Base-by-base conservation (phyloP, 2,888 invertebrate species). In the Sipunculus nudus region DNA sequence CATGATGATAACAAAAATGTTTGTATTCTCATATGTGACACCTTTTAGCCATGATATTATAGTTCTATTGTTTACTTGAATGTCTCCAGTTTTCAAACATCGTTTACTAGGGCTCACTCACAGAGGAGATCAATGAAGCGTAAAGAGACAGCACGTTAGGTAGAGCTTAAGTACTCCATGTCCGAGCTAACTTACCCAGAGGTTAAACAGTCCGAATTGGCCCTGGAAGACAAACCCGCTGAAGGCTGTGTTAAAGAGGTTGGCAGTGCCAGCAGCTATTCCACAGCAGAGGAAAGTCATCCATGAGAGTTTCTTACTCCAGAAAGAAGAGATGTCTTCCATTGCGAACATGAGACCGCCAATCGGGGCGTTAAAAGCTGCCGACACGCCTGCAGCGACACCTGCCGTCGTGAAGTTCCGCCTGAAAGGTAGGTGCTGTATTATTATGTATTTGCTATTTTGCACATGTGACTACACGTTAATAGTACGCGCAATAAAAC, bases 271-370 rank as follows among this genome's bases (percentile, higher is more conserved):
- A 2, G 71, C 62, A 49, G 74, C 67, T 23, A 80, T 53, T 56
- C 78, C 78, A 35, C 76, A 75, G 48, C 79, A 78, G 46, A 80
- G 80, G 64, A 81, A 81, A 8, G 76, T 75, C 63, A 78, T 75
- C 81, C 81, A 81, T 5, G 77, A 75, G 23, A 81, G 65, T 5
- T 69, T 66, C 53, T 71, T 72, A 26, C 73, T 74, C 81, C 80
- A 81, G 67, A 78, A 76, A 10, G 79, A 78, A 2, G 78, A 76
- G 23, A 81, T 73, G 65, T 81, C 81, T 58, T 81, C 81, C 77
- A 81, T 78, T 28, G 79, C 78, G 61, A 81, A 81, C 6, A 79
- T 72, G 16, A 81, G 70, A 19, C 80, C 81, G 31, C 78, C 78
- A 25, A 81, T 76, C 1, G 81, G 81, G 19, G 80, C 75, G 28